These are phyloP conservation scores for Tachystola acroxantha DNA, from an alignment of 2,888 invertebrate species.

Conservation along the genomic window DNA sequence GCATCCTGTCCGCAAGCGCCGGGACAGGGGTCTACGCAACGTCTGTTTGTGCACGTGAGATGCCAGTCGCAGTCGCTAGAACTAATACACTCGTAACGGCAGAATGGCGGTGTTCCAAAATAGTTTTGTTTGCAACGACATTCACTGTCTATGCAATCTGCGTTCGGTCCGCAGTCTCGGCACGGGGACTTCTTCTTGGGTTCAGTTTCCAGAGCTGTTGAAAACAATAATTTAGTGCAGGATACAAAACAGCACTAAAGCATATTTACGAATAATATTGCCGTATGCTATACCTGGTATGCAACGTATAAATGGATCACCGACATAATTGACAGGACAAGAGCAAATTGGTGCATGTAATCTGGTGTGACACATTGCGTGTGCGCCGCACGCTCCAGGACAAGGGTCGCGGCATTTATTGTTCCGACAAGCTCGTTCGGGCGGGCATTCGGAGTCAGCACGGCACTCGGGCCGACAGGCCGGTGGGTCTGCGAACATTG, in stretches of 20 bases:
- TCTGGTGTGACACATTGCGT: slow-evolving; percentile 84
- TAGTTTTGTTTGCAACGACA: slow-evolving; percentile 83
- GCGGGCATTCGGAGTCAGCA: slow-evolving; percentile 82
- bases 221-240: slow-evolving; percentile 9
- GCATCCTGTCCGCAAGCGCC: slow-evolving; percentile 87
- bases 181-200: slow-evolving; percentile 75
- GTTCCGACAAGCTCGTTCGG: slow-evolving; percentile 80
- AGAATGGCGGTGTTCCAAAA: slow-evolving; percentile 85
- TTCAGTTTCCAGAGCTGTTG: slow-evolving; percentile 43
- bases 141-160: slow-evolving; percentile 82
- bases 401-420: slow-evolving; percentile 85
- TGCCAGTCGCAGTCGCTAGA: slow-evolving; percentile 85
- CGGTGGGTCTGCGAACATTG: slow-evolving; percentile 85
- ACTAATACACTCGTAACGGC: slow-evolving; percentile 84
- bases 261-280: neutral
- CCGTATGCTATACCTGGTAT: slow-evolving; percentile 62
- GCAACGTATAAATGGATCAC: slow-evolving; percentile 86
- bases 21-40: slow-evolving; percentile 86
- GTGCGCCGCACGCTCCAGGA: slow-evolving; percentile 86
- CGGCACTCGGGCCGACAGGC: slow-evolving; percentile 87
- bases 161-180: slow-evolving; percentile 86
- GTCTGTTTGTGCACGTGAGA: slow-evolving; percentile 83
- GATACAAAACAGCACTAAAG: too few species aligned
- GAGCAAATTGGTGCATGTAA: slow-evolving; percentile 88
- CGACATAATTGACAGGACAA: slow-evolving; percentile 82